Conservation (phyloP, 1,140 invertebrate species). For the Drosophila micromelanica region DNA sequence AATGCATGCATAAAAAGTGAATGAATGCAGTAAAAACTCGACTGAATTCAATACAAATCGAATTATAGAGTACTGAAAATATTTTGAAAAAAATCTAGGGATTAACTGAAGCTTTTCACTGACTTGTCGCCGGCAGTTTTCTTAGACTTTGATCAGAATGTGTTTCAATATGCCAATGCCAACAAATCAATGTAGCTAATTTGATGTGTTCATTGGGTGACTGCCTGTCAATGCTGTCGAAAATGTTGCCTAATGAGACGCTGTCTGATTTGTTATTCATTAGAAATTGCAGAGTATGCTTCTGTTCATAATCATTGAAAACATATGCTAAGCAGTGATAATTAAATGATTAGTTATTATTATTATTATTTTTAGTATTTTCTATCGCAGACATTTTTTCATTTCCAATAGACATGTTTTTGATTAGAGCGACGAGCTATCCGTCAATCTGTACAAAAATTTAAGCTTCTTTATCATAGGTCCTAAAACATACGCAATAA, state of each 20-base stretch:
- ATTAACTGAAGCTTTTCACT: slow-evolving; percentile 8
- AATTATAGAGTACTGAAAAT: not conserved
- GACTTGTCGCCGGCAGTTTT: slow-evolving; percentile 10
- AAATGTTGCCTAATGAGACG: slow-evolving; percentile 34
- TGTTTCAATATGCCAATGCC: slow-evolving; percentile 31
- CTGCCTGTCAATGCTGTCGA: slow-evolving; percentile 43
- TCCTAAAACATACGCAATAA: no score
- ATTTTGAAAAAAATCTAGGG: not conserved
- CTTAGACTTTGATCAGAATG: no score
- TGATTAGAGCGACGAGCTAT: no score
- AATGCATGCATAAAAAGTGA: slow-evolving; percentile 30
- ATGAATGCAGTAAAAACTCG: slow-evolving; percentile 43
- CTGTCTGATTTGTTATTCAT: slow-evolving; percentile 73
- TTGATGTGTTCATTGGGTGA: slow-evolving; percentile 45
- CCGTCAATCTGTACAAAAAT: no score
- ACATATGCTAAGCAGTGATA: no score
- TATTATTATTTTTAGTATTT: no score
- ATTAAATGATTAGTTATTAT: no score
- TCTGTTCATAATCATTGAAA: not conserved
- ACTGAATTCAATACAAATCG: slow-evolving; percentile 33
- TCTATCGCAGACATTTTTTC: no score
- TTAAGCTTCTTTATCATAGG: no score
- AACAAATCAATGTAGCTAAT: slow-evolving; percentile 46
- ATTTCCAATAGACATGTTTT: no score
- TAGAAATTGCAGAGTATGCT: slow-evolving; percentile 45